Evolutionary conservation across 1,140 invertebrate genomes (phyloP), one percentile per base, ranked within the genome.

Genomic region (Platyscapa corneri): DNA sequence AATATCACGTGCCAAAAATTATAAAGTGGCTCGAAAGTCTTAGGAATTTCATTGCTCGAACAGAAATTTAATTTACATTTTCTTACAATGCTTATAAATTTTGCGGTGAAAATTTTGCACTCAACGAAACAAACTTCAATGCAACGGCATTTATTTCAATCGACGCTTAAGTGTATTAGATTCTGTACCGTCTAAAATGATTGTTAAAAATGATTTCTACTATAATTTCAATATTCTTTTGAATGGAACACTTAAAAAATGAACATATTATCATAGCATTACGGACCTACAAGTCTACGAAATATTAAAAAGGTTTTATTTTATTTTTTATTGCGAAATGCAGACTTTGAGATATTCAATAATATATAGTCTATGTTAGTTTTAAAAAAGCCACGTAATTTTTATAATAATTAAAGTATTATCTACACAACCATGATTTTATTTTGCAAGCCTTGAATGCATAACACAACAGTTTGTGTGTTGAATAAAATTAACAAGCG

Each of bases 371-470:
- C 30, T 84, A 72, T 49, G 65, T 6, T 80, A 30, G 23, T 85
- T 85, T 80, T 23, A 34, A 75, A 76, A 70, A 80, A 85, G 77
- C 53, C 53, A 80, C 70, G 49, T 56, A 46, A 81, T 72, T 83
- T 65, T 75, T 75, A n/a, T 67, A 30, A 30, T 53, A 79, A 72
- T 72, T 37, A 79, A 78, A 79, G 75, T 84, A 84, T 79, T 56
- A 79, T 84, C 83, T 84, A 84, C 46, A 82, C 14, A 74, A 74
- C 56, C 74, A 76, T 53, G 23, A 65, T 37, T 30, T 65, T 49
- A 37, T 77, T 84, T 56, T 84, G n/a, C n/a, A 34, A 76, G 18
- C 32, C 27, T 67, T 46, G 70, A 34, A 64, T 76, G 64, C 32
- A 53, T 56, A 67, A 42, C 65, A 70, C 23, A 37, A 23, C 60